phyloP scores from a whole-genome alignment of 2,888 invertebrate species.

The Subacronicta megacephala region DNA sequence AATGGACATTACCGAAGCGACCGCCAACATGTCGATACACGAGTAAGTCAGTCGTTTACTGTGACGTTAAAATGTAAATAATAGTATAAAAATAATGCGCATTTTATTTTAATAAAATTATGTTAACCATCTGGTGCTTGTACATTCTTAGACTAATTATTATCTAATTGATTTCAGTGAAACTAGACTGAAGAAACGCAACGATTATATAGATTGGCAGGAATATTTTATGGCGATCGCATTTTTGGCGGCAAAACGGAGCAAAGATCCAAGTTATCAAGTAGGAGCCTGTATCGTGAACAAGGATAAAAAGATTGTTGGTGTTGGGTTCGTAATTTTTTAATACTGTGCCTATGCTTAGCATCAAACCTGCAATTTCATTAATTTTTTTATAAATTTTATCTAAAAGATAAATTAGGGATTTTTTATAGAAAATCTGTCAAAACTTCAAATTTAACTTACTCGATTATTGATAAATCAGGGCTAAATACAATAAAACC shows the following conservation, averaged over 20 bases:
- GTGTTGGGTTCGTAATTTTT: slow-evolving; percentile 91
- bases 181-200: slow-evolving; percentile 63
- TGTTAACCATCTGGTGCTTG: too few relatives aligned
- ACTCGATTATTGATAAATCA: too few relatives aligned
- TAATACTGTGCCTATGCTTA: too few relatives aligned
- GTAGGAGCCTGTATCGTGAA: slow-evolving; percentile 99
- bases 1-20: slow-evolving; percentile 42
- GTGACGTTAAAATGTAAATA: too few relatives aligned
- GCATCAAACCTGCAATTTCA: too few relatives aligned
- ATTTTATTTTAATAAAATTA: too few relatives aligned
- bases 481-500: too few relatives aligned
- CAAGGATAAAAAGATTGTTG: slow-evolving; percentile 95
- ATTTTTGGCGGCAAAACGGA: slow-evolving; percentile 96
- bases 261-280: slow-evolving; percentile 98
- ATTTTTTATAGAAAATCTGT: too few relatives aligned
- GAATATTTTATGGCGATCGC: slow-evolving; percentile 99
- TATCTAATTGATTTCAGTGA: slow-evolving; percentile 18
- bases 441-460: too few relatives aligned
- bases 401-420: too few relatives aligned
- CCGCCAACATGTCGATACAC: slow-evolving; percentile 39
- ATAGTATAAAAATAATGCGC: too few relatives aligned
- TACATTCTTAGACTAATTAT: background rate
- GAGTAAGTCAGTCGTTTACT: slow-evolving; percentile 25
- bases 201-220: slow-evolving; percentile 95
- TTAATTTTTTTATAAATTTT: too few relatives aligned